Evolutionary conservation across 2,888 invertebrate species (phyloP), one percentile per base, ranked within the genome.

Genomic region (Tuberolachnus salignus): DNA sequence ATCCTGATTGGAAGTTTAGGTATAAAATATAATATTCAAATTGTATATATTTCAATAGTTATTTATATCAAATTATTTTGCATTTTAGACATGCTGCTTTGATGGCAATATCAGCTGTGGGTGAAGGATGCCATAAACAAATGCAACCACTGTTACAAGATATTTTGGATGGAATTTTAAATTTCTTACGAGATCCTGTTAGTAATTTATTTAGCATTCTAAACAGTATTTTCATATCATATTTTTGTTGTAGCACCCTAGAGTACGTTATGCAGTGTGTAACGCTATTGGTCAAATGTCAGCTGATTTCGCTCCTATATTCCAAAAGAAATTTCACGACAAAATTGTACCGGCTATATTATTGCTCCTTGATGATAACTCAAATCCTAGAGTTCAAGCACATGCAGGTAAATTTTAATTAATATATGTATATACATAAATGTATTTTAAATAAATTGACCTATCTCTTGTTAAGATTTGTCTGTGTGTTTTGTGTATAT

Each of bases 261-360:
- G 96, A 82, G 97, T 97, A 0, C 89, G 98, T 80, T 98, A 97
- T 85, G 99, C 99, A 6, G 95, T 97, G 23, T 99, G 99, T 85
- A 99, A 99, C 87, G 98, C 98, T 23, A 90, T 99, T 63, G 99
- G 99, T 11, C 98, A 99, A 87, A 96, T 99, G 95, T 94, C 98
- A 0, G 95, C 98, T 0, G 99, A 99, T 87, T 99, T 99, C 87
- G 97, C 97, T 3, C 98, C 98, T 1, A 88, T 90, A 14, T 97
- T 99, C 83, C 97, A 99, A 86, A 98, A 98, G 88, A 97, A 97
- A 86, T 99, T 97, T 87, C 98, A 99, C 85, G 93, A 92, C 83
- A 93, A 92, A 86, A 97, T 99, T 64, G 93, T 99, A 49, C 95
- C 97, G 13, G 95, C 94, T 16, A 88, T 99, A 51, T 87, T 98